Conservation (phyloP, 2,888 invertebrate genomes). For the Troides helena region DNA sequence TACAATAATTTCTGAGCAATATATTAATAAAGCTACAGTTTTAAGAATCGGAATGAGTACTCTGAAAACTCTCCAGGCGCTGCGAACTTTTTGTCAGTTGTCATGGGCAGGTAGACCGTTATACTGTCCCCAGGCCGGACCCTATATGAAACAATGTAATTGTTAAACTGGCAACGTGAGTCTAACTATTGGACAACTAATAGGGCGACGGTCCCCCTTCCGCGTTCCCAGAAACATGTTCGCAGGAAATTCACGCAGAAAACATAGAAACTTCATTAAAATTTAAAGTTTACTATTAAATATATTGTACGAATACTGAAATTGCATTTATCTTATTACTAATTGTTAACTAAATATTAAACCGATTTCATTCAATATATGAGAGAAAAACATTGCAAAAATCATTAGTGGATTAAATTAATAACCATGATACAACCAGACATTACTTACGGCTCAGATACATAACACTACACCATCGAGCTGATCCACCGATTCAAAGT, state of each 20-base stretch:
- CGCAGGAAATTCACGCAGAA: not conserved
- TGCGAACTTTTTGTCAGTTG: slow-evolving; percentile 24
- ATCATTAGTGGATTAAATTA: too few species aligned
- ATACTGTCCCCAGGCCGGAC: not conserved
- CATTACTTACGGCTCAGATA: too few species aligned
- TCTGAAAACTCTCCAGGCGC: slow-evolving; percentile 7
- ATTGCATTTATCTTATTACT: too few species aligned
- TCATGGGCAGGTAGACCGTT: slow-evolving; percentile 18
- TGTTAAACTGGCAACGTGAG: slow-evolving; percentile 16
- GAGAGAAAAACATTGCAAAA: too few species aligned
- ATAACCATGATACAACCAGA: too few species aligned
- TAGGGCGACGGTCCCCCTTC: not conserved
- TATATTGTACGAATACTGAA: too few species aligned
- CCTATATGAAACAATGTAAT: slow-evolving; percentile 10
- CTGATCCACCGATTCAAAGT: too few species aligned
- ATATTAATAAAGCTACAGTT: too few species aligned
- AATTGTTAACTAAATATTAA: too few species aligned
- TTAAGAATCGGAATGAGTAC: not conserved
- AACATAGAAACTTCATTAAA: not conserved
- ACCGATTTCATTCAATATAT: too few species aligned
- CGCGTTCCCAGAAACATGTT: not conserved
- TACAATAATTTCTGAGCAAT: too few species aligned
- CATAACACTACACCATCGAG: too few species aligned
- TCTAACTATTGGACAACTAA: slow-evolving; percentile 1
- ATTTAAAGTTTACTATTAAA: not conserved